A percentile compares a stretch with the other conserved stretches of the same genome.
phyloP scores from a whole-genome alignment of 1,140 invertebrate species.

The Battus philenor region DNA sequence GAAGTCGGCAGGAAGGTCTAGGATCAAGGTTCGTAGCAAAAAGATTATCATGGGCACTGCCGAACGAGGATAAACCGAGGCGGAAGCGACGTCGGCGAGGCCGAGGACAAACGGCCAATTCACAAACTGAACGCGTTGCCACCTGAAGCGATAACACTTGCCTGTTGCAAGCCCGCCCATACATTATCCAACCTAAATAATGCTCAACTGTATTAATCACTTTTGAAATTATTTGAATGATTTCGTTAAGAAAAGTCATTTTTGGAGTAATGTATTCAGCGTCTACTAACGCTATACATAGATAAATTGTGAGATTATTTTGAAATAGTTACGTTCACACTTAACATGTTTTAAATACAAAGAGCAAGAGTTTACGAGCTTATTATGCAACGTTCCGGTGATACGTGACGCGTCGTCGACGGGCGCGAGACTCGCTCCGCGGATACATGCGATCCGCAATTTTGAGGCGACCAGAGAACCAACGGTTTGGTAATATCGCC shows the following conservation, averaged over 20 bases:
- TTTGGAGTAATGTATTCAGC: too few species aligned
- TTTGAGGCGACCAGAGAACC: conserved; percentile 29
- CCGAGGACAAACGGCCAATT: conserved; percentile 64
- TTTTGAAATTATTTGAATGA: too few species aligned
- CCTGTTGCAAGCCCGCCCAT: too few species aligned
- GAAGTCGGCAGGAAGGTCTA: conserved; percentile 44
- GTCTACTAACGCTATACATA: too few species aligned
- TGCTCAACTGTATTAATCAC: too few species aligned
- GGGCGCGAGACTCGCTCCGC: conserved; percentile 30
- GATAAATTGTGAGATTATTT: conserved; percentile 50
- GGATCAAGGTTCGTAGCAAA: conserved; percentile 54
- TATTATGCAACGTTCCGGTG: conserved; percentile 52
- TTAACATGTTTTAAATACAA: conserved; percentile 65
- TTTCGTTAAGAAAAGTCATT: too few species aligned
- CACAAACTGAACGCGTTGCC: conserved; percentile 47
- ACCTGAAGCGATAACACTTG: conserved; percentile 31
- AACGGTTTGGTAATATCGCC: conserved; percentile 45
- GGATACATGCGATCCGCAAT: conserved; percentile 29
- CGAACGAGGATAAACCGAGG: conserved; percentile 66
- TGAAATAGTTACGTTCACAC: conserved; percentile 43
- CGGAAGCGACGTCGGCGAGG: conserved; percentile 64
- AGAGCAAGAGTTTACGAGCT: conserved; percentile 45
- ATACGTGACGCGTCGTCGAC: conserved; percentile 32
- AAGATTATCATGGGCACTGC: conserved; percentile 61
- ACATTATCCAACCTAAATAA: too few species aligned